Evolutionary conservation across 1,140 invertebrate genomes (phyloP), one percentile per base, ranked within the genome.

Genomic region (Brachionus calyciflorus): DNA sequence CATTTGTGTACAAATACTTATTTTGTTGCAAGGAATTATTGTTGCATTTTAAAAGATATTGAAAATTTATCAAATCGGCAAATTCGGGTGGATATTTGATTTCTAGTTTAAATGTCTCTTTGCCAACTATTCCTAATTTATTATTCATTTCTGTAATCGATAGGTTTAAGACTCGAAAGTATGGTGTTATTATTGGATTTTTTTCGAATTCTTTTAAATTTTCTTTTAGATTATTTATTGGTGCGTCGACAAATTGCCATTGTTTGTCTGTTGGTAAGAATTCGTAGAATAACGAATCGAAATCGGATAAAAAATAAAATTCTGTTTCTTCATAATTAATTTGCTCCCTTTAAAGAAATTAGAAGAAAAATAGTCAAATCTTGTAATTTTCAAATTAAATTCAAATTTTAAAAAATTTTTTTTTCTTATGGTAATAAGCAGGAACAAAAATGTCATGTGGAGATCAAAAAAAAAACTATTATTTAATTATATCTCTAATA

Each of bases 251-350:
- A 12, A 73, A 55, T 40, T 49, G 37, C 69, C 69, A 73, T 14
- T 40, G 28, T 40, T 73, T 73, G 30, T 73, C 69, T 21, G 49
- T 73, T 40, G 69, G 69, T 33, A 51, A 73, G 40, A 73, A 73
- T 55, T 73, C 69, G n/a, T 73, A 73, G 19, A 55, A 73, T 21
- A 73, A 21, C 10, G 46, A 49, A 24, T 73, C 69, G 6, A 55
- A 55, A 41, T 73, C 69, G 69, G 69, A 73, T 24, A 73, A 14
- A 17, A 73, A 73, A 41, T 73, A 73, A 55, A 73, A 73, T 37
- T 73, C 69, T 3, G 26, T 73, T 24, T 73, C 69, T 55, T 73
- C 69, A 55, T 73, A 73, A 1, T 17, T 55, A 14, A 73, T 33
- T 12, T 73, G 46, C 4, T 30, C 17, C 14, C 51, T 73, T 33